phyloP scores from a whole-genome alignment of 2,888 invertebrate genomes.

The Eristalinus aeneus region DNA sequence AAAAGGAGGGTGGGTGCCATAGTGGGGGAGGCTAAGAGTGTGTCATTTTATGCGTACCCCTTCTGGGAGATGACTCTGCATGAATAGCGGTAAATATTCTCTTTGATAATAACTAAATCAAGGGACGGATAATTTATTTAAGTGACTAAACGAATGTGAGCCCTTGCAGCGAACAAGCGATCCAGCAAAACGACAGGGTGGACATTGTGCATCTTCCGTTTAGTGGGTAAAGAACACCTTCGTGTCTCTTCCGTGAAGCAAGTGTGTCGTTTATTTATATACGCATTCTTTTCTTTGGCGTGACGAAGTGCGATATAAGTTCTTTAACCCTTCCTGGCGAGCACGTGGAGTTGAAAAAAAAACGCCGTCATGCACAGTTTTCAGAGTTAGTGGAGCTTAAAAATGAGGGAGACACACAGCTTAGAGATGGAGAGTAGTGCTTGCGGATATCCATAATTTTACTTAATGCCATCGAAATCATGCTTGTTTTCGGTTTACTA shows the following conservation, averaged over 20 bases:
- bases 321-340: not conserved
- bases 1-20: not conserved
- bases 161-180: not conserved
- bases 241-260: not conserved
- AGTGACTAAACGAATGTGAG: not conserved
- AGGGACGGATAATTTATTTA: conserved; percentile 25
- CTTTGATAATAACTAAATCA: conserved; percentile 29
- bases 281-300: not conserved
- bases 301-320: not conserved
- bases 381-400: not conserved
- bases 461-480: too few species aligned
- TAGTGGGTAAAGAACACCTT: not conserved
- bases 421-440: too few species aligned
- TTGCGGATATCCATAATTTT: too few species aligned
- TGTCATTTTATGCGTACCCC: not conserved
- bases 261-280: not conserved
- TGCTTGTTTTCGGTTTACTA: too few species aligned
- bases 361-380: not conserved
- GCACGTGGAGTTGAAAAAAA: not conserved
- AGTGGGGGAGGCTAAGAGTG: not conserved
- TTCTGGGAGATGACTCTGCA: not conserved
- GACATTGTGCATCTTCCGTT: not conserved
- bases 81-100: conserved; percentile 1
- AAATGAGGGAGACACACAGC: too few species aligned
- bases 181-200: not conserved